Evolutionary conservation across 2,888 invertebrate genomes (phyloP).

Genomic region (Falcaria lacertinaria): DNA sequence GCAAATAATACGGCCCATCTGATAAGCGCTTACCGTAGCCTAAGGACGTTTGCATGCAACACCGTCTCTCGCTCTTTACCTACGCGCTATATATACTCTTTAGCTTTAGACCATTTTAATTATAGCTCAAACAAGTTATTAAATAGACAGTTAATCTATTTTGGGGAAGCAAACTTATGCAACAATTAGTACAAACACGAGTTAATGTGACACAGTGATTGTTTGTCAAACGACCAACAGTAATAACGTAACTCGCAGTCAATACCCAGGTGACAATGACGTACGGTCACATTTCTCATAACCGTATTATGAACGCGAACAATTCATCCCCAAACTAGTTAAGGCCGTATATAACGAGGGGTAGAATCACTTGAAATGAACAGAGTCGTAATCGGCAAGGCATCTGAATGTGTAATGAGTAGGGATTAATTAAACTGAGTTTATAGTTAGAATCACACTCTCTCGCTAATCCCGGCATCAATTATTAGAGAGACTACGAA

Average conservation of each 20-base stretch:
- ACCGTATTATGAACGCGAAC: slow-evolving; percentile 48
- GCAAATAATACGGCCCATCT: too few species aligned
- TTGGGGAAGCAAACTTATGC: too few species aligned
- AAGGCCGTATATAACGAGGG: slow-evolving; percentile 40
- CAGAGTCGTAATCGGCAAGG: slow-evolving; percentile 50
- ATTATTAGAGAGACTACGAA: slow-evolving; percentile 53
- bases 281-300: slow-evolving; percentile 35
- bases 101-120: too few species aligned
- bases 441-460: slow-evolving; percentile 52
- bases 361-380: slow-evolving; percentile 50
- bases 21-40: too few species aligned
- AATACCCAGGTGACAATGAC: slow-evolving; percentile 20
- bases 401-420: slow-evolving; percentile 57
- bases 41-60: too few species aligned
- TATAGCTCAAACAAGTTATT: too few species aligned
- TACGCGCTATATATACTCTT: too few species aligned
- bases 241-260: slow-evolving; percentile 8
- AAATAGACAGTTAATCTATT: too few species aligned
- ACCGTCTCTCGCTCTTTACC: too few species aligned
- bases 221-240: slow-evolving; percentile 6
- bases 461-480: slow-evolving; percentile 51
- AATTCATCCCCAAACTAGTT: slow-evolving; percentile 46
- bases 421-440: slow-evolving; percentile 46
- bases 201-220: slow-evolving; percentile 3
- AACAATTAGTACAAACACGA: background rate